Evolutionary conservation across 1,140 invertebrate genomes (phyloP).

Genomic region (Pteromalus puparum): DNA sequence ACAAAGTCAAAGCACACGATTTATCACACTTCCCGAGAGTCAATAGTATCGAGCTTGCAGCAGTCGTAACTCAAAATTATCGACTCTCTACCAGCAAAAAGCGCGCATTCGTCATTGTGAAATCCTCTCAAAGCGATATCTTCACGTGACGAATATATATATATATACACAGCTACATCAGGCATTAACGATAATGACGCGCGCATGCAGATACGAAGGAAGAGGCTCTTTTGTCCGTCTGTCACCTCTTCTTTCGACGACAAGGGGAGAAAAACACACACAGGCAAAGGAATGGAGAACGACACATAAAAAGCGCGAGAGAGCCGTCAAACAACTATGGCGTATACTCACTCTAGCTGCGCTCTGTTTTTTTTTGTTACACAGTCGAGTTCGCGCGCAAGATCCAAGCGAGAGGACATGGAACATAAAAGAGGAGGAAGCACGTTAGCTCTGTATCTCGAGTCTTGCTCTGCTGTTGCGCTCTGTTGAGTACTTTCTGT

Average conservation of each 20-base stretch:
- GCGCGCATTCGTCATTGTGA: neutral
- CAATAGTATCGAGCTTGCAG: neutral
- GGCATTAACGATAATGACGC: neutral
- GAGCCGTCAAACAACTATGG: slow-evolving; percentile 38
- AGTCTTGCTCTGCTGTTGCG: slow-evolving; percentile 20
- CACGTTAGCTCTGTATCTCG: slow-evolving; percentile 46
- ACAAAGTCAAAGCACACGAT: too few relatives aligned
- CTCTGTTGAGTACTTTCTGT: neutral
- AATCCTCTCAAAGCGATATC: neutral
- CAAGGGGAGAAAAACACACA: neutral
- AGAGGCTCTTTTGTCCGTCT: neutral
- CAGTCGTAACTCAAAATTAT: neutral
- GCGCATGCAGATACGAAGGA: neutral
- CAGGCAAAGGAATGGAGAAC: neutral
- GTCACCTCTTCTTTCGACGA: neutral
- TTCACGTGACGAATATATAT: too few relatives aligned
- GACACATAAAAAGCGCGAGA: slow-evolving; percentile 61
- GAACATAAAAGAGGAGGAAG: slow-evolving; percentile 59
- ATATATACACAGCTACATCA: too few relatives aligned
- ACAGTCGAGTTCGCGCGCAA: slow-evolving; percentile 49
- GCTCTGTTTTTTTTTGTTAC: slow-evolving; percentile 47
- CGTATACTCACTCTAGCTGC: slow-evolving; percentile 77
- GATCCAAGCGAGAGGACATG: slow-evolving; percentile 54
- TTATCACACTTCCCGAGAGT: too few relatives aligned
- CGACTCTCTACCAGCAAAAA: neutral